phyloP scores from a whole-genome alignment of 2,888 invertebrate species.

The Desoria tigrina region DNA sequence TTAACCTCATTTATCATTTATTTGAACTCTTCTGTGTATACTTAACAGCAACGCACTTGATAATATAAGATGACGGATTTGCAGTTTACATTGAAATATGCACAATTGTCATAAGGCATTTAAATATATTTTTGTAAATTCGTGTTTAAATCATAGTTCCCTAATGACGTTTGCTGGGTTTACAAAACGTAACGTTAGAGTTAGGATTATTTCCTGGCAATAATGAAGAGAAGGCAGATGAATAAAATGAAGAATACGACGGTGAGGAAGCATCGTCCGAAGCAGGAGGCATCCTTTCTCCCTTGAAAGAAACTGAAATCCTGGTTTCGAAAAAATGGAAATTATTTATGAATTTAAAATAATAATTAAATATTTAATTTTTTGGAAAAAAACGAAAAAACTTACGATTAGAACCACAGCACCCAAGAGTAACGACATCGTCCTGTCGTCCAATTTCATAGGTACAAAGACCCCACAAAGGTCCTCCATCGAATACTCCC shows the following conservation, averaged over 20 bases:
- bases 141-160: too few relatives aligned
- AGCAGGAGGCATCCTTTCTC: constrained; percentile 41
- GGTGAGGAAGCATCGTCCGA: constrained; percentile 42
- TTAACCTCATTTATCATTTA: too few relatives aligned
- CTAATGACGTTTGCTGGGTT: too few relatives aligned
- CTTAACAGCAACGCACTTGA: too few relatives aligned
- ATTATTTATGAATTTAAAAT: not conserved
- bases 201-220: constrained; percentile 33
- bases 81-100: too few relatives aligned
- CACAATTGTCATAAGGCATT: too few relatives aligned
- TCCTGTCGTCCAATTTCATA: constrained; percentile 60
- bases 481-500: constrained; percentile 59
- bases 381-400: too few relatives aligned
- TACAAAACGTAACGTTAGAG: too few relatives aligned
- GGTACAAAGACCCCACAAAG: constrained; percentile 62
- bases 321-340: constrained; percentile 12
- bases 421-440: constrained; percentile 61
- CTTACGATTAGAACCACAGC: constrained; percentile 61
- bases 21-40: too few relatives aligned
- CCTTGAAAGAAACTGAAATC: constrained; percentile 45
- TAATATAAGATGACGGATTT: too few relatives aligned
- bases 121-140: too few relatives aligned
- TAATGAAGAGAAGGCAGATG: constrained; percentile 31
- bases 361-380: not conserved
- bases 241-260: constrained; percentile 33